Evolutionary conservation across 1,140 invertebrate species (phyloP), one percentile per base, ranked within the genome.

Genomic region (Formica selysi): DNA sequence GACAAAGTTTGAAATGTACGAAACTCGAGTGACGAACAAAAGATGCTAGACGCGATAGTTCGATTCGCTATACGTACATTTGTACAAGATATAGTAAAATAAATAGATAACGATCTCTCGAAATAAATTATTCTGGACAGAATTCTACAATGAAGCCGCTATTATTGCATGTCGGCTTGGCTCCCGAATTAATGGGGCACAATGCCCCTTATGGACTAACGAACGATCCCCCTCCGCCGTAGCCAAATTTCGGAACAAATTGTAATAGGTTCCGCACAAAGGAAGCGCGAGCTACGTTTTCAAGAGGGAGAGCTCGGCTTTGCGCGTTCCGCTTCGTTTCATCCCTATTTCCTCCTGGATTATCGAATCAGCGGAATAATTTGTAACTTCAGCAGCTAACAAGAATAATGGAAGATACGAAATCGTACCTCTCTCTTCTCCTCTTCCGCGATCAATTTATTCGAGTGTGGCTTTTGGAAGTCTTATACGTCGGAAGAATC

Each of bases 201-300:
- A 83, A 81, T 76, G 36, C 29, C 41, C 64, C 76, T 57, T 48
- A 29, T n/a, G 29, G 1, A 48, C 29, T 65, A 65, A 44, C 57
- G 59, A 67, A 29, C 57, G 26, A 16, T 51, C 38, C 67, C 73
- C 73, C 36, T 16, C 29, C 19, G 11, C 41, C 38, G 4, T 10
- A 51, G 61, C 51, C 26, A 65, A 87, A 86, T 80, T 89, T 76
- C 74, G 32, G 57, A 88, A 61, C 62, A 79, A 80, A 88, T 85
- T 76, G 76, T 62, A 79, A 26, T 48, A 48, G n/a, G n/a, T 22
- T 29, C 19, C n/a, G 19, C 57, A 79, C 87, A 86, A 88, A 86
- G 57, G 79, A 84, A 36, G 22, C 86, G 61, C 86, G 61, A 10
- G 61, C 32, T 38, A 22, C 85, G 4, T 19, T 10, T 44, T 38